phyloP scores from a whole-genome alignment of 2,888 invertebrate species.

The Xestia sexstrigata region DNA sequence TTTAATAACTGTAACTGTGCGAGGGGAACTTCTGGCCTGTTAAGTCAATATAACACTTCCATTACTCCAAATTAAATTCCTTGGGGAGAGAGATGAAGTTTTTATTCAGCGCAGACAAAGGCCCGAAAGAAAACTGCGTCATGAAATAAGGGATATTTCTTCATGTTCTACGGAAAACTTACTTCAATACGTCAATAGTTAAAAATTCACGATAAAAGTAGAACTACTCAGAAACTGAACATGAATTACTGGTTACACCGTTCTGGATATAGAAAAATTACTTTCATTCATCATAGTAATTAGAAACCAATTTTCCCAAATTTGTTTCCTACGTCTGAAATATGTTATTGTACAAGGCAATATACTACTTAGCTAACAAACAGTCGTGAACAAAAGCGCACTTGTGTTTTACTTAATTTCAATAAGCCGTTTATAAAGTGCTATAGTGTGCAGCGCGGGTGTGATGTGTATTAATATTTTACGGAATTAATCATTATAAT shows the following conservation, averaged over 20 bases:
- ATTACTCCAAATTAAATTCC: constrained; percentile 91
- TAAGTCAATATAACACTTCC: constrained; percentile 91
- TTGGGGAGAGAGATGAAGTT: constrained; percentile 90
- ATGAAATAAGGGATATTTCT: constrained; percentile 71
- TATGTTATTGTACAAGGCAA: not conserved
- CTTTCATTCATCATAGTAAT: not conserved
- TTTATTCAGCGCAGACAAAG: constrained; percentile 87
- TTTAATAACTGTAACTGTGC: constrained; percentile 90
- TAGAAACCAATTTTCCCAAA: not conserved
- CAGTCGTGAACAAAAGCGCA: constrained; percentile 81
- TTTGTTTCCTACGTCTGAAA: not conserved
- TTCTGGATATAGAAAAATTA: not conserved
- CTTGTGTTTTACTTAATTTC: constrained; percentile 81
- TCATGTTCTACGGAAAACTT: constrained; percentile 61
- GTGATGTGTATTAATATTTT: constrained; percentile 90
- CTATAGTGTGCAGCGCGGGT: constrained; percentile 87
- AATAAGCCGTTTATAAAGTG: constrained; percentile 83
- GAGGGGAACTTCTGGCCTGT: constrained; percentile 90
- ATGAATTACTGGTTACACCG: not conserved
- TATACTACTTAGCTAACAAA: constrained; percentile 69
- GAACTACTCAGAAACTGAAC: not conserved
- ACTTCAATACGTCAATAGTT: constrained; percentile 51
- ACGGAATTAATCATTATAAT: constrained; percentile 91
- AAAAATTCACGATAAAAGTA: not conserved
- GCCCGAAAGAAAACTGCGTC: constrained; percentile 80